These are phyloP conservation scores for Acropora yongei DNA, from an alignment of 64 coral and sea anemone genomes.

Conservation along the genomic window DNA sequence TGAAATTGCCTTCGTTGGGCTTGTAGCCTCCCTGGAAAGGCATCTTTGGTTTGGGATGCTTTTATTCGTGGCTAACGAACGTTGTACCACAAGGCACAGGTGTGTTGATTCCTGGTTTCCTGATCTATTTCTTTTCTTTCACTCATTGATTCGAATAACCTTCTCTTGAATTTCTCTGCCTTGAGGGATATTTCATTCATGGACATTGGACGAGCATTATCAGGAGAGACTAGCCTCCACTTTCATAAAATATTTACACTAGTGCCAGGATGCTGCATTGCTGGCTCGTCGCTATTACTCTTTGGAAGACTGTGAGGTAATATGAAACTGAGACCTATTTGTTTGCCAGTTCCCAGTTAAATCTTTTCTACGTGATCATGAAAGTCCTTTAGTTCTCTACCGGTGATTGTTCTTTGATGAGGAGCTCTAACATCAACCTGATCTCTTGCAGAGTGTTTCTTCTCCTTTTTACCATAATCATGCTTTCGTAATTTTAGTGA, in stretches of 20 bases:
- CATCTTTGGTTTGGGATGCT: conserved; percentile 75
- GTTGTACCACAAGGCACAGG: conserved; percentile 30
- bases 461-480: conserved; percentile 64
- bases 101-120: conserved; percentile 64
- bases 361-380: conserved; percentile 53
- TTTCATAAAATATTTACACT: not conserved
- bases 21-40: conserved; percentile 52
- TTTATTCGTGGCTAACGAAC: conserved; percentile 65
- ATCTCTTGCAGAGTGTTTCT: conserved; percentile 21
- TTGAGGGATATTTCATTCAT: conserved; percentile 57
- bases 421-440: conserved; percentile 14
- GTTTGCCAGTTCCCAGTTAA: conserved; percentile 40
- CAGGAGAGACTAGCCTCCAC: conserved; percentile 56
- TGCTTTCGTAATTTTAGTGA: conserved; percentile 55
- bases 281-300: conserved; percentile 9
- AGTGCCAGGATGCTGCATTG: not conserved
- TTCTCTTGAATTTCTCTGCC: conserved; percentile 21
- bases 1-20: conserved; percentile 59
- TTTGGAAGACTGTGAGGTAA: conserved; percentile 50
- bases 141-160: conserved; percentile 48
- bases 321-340: conserved; percentile 60
- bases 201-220: conserved; percentile 49
- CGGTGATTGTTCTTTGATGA: conserved; percentile 22
- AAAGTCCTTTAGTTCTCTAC: conserved; percentile 27
- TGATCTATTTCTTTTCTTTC: conserved; percentile 54